These are phyloP conservation scores for Botrylloides violaceus DNA, from an alignment of 23 tunicate genomes.

Conservation along the genomic window DNA sequence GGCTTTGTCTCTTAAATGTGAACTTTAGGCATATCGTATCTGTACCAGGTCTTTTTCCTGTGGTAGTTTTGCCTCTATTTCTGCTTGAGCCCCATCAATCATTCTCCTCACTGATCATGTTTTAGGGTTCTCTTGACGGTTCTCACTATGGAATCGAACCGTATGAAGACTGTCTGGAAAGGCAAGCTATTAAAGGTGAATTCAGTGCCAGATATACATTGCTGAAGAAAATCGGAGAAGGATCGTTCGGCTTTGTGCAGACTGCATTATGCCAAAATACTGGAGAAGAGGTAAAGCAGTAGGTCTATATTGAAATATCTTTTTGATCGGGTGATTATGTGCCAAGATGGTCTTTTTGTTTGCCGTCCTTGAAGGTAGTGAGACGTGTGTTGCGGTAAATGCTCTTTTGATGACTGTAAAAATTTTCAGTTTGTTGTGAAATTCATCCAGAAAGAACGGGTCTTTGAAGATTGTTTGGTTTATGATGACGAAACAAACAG, in stretches of 20 bases:
- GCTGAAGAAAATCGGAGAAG: constrained; percentile 40
- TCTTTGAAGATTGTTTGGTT: constrained; percentile 83
- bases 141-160: constrained; percentile 4
- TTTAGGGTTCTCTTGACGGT: constrained; percentile 14
- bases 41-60: too few relatives aligned
- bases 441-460: constrained; percentile 66
- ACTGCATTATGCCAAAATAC: constrained; percentile 29
- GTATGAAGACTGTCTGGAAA: constrained; percentile 51
- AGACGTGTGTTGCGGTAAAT: too few relatives aligned
- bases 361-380: too few relatives aligned
- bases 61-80: too few relatives aligned
- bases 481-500: constrained; percentile 53
- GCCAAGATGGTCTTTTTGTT: too few relatives aligned
- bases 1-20: too few relatives aligned
- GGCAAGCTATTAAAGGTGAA: constrained; percentile 54
- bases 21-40: too few relatives aligned
- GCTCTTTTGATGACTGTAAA: too few relatives aligned
- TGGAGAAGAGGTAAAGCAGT: constrained; percentile 35
- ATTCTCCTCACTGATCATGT: not conserved
- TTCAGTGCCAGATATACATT: constrained; percentile 39
- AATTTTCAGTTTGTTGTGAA: constrained; percentile 57
- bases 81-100: too few relatives aligned
- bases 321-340: too few relatives aligned
- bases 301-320: not conserved
- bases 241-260: constrained; percentile 72